Evolutionary conservation across 2,113 vertebrate genomes (phyloP).

Genomic region (Emydocephalus ijimae): DNA sequence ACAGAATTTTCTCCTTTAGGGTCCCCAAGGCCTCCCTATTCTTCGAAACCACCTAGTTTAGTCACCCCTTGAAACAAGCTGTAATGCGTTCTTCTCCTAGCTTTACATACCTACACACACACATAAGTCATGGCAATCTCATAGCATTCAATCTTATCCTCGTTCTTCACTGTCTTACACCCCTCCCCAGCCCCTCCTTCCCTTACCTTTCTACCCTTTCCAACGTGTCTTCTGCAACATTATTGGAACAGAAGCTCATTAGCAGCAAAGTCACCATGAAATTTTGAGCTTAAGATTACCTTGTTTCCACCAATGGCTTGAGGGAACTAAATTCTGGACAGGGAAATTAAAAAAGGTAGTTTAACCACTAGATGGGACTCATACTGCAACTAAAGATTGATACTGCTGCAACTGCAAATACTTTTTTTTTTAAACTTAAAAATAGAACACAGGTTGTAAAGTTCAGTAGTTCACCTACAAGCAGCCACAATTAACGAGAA

Average conservation of each 20-base stretch:
- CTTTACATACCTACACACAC: too few relatives aligned
- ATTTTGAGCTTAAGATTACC: background rate
- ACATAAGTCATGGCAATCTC: background rate
- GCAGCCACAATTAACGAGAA: conserved; percentile 2
- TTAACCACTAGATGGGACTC: conserved; percentile 48
- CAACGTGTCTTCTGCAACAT: background rate
- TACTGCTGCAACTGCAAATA: fast-evolving
- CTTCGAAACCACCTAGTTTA: too few relatives aligned
- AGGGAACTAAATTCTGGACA: background rate
- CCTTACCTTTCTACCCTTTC: too few relatives aligned
- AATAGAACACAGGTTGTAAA: background rate
- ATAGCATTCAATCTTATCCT: background rate
- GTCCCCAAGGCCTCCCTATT: background rate
- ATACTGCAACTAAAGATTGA: background rate
- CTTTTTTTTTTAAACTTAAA: background rate
- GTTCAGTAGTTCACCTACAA: fast-evolving
- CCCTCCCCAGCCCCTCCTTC: too few relatives aligned
- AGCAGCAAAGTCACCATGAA: background rate
- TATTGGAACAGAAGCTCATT: background rate
- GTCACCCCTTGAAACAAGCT: background rate
- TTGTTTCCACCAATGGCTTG: background rate
- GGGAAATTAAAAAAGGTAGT: conserved; percentile 22
- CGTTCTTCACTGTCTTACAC: background rate
- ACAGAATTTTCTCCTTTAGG: background rate
- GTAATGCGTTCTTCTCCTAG: background rate